Conservation (phyloP, 2,888 invertebrate species). For the Cerceris ruficornis region DNA sequence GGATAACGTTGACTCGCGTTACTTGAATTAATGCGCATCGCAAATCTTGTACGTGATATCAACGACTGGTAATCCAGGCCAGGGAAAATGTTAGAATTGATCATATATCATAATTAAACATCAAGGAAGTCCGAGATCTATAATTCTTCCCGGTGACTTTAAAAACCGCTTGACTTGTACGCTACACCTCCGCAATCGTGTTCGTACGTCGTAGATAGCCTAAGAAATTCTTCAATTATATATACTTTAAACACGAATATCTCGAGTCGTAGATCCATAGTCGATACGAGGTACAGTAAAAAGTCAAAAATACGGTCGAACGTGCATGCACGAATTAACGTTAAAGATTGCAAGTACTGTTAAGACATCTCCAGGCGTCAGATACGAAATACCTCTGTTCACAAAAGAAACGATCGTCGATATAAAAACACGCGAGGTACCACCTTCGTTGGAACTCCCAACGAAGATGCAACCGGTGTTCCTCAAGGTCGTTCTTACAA, state of each 20-base stretch:
- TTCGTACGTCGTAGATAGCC: conserved; percentile 57
- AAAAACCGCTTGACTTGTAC: conserved; percentile 60
- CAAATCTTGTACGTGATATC: background rate
- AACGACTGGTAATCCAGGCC: background rate
- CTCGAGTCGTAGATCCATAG: background rate
- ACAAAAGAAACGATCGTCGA: background rate
- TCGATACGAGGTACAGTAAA: background rate
- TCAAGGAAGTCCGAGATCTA: conserved; percentile 68
- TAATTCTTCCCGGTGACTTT: conserved; percentile 60
- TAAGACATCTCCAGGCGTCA: too few relatives aligned
- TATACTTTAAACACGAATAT: conserved; percentile 12
- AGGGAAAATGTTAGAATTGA: conserved; percentile 11
- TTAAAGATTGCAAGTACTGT: too few relatives aligned
- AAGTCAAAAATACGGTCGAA: too few relatives aligned
- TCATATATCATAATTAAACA: conserved; percentile 78
- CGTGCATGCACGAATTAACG: too few relatives aligned
- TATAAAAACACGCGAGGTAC: conserved; percentile 25
- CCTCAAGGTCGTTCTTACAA: conserved; percentile 55
- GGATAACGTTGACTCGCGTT: too few relatives aligned
- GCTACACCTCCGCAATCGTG: conserved; percentile 64
- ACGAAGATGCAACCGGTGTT: conserved; percentile 51
- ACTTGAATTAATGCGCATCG: background rate
- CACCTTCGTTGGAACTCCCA: conserved; percentile 12
- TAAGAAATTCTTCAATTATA: conserved; percentile 42
- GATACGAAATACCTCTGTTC: background rate